Evolutionary conservation across 2,113 vertebrate genomes (phyloP).

Genomic region (Gymnobelideus leadbeateri): DNA sequence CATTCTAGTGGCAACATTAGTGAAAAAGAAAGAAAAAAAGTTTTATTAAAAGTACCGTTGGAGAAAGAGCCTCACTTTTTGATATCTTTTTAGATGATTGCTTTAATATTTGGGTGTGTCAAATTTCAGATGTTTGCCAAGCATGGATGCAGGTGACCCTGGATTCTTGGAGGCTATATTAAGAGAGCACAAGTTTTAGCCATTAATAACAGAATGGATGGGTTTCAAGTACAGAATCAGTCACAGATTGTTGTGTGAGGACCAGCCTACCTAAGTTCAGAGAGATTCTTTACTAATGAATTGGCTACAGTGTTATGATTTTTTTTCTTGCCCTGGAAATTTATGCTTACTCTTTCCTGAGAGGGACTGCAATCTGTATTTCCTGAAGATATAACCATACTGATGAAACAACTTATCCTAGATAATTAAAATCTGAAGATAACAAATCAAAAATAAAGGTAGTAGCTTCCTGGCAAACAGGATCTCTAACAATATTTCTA

Average conservation of each 20-base stretch:
- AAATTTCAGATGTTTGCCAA: background rate
- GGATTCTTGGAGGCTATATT: background rate
- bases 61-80: background rate
- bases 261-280: background rate
- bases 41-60: background rate
- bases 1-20: constrained; percentile 27
- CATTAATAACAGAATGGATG: background rate
- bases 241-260: background rate
- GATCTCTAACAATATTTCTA: no score
- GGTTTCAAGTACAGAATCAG: background rate
- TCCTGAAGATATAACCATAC: background rate
- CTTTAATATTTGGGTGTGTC: background rate
- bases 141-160: background rate
- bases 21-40: background rate
- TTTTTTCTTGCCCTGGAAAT: background rate
- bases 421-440: no score
- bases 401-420: no score
- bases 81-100: background rate
- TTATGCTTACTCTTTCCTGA: background rate
- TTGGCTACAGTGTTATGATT: background rate
- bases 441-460: no score
- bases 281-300: background rate
- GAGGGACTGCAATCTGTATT: background rate
- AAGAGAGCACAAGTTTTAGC: background rate
- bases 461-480: no score